These are phyloP conservation scores for Corvus moneduloides DNA, from an alignment of 2,113 vertebrate species.

Conservation along the genomic window DNA sequence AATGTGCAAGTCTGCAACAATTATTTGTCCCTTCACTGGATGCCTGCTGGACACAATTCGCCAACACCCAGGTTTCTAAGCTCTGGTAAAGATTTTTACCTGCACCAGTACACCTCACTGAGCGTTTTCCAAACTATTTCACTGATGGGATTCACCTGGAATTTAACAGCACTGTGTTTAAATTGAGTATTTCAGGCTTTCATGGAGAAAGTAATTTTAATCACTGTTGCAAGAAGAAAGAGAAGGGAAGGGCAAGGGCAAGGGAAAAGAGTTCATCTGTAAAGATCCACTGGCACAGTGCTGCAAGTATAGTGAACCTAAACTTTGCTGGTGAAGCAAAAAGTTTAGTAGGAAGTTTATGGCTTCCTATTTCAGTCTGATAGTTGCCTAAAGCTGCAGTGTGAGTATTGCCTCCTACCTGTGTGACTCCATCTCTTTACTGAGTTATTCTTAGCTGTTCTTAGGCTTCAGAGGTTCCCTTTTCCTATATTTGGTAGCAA, in stretches of 20 bases:
- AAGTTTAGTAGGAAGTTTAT: background rate
- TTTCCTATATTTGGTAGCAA: conserved; percentile 60
- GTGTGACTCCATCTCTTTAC: conserved; percentile 47
- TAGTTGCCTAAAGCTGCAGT: background rate
- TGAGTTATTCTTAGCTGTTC: conserved; percentile 68
- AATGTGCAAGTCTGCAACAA: background rate
- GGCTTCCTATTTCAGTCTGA: background rate
- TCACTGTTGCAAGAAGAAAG: background rate
- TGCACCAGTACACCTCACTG: background rate
- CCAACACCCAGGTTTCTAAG: background rate
- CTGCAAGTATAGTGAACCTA: background rate
- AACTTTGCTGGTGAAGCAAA: background rate
- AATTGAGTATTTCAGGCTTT: background rate
- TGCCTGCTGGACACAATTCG: background rate
- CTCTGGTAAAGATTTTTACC: background rate
- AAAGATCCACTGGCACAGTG: background rate
- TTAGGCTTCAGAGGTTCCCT: conserved; percentile 70
- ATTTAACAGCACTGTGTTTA: background rate
- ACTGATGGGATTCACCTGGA: background rate
- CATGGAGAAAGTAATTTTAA: background rate
- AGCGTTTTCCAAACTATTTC: background rate
- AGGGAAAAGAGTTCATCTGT: background rate
- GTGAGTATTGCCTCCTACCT: conserved; percentile 60
- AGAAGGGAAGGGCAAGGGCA: background rate
- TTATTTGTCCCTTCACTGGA: background rate